Conservation (phyloP, 2,113 vertebrate species). For the Daphoenositta chrysoptera region DNA sequence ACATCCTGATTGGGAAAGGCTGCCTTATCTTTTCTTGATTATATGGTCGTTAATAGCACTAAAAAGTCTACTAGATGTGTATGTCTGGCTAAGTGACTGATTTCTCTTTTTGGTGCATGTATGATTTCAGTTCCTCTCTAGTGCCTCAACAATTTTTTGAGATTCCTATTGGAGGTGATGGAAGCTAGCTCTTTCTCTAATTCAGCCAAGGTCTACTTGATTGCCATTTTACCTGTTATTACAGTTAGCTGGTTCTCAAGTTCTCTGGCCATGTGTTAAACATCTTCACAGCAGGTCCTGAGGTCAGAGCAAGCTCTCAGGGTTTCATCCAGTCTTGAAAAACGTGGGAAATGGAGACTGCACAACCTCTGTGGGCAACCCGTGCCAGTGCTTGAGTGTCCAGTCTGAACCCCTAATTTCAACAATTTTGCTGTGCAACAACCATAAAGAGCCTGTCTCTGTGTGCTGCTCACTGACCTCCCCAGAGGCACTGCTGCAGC, state of each 20-base stretch:
- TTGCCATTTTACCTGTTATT: background rate
- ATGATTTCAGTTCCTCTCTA: background rate
- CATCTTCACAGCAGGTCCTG: background rate
- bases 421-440: background rate
- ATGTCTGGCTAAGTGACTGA: background rate
- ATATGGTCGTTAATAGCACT: background rate
- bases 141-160: background rate
- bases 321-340: background rate
- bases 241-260: background rate
- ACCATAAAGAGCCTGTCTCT: rapidly evolving
- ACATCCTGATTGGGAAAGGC: background rate
- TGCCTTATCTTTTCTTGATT: background rate
- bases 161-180: background rate
- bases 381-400: background rate
- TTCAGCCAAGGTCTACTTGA: background rate
- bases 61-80: background rate
- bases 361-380: background rate
- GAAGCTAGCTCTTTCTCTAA: background rate
- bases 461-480: background rate
- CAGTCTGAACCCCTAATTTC: background rate
- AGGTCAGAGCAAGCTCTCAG: background rate
- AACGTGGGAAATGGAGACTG: background rate
- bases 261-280: background rate
- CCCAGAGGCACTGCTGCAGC: background rate
- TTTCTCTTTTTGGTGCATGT: background rate